Evolutionary conservation across 2,113 vertebrate species (phyloP), one percentile per base, ranked within the genome.

Genomic region (Boleophthalmus pectinirostris): DNA sequence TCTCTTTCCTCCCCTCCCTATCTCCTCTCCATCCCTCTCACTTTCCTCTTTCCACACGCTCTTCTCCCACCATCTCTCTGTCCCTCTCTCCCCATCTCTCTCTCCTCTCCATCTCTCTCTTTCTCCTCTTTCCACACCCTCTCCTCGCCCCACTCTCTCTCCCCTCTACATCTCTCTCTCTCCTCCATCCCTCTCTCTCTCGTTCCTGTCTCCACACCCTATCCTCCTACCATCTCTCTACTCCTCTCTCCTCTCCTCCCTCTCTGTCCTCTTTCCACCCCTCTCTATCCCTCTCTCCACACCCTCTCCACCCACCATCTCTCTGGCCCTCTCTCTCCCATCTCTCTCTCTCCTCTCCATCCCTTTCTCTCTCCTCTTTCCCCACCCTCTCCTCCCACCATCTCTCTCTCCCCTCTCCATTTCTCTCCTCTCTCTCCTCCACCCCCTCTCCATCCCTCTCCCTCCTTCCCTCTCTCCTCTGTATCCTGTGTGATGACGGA

Each of bases 401-500:
- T 47, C 46, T 47, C 46, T 47, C 29, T 29, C 29, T 29, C 4
- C 29, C 29, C 29, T 29, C 29, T 43, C 38, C 73, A 69, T 46
- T 58, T 65, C 3, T 74, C 65, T 49, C 45, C 25, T 71, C 69
- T 75, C 77, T 56, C 63, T 51, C 54, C 49, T 18, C 18, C 49
- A 1, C 20, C 51, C n/a, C 51, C 5, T 18, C 20, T n/a, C 20
- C 8, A 38, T 43, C 38, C 9, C 5, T 7, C 20, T 18, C 18
- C 18, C 51, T 1, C 29, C 45, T 43, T 69, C 10, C 7, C 68
- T 35, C 66, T 56, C 64, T 16, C 45, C 68, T 73, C 85, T 21
- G 63, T 65, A 58, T 81, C 73, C 78, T 68, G 80, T 81, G 66
- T 72, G 45, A 80, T 92, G 91, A 93, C 92, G 91, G 91, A 93